phyloP scores from a whole-genome alignment of 1,140 invertebrate genomes.

The Dreissena polymorpha region DNA sequence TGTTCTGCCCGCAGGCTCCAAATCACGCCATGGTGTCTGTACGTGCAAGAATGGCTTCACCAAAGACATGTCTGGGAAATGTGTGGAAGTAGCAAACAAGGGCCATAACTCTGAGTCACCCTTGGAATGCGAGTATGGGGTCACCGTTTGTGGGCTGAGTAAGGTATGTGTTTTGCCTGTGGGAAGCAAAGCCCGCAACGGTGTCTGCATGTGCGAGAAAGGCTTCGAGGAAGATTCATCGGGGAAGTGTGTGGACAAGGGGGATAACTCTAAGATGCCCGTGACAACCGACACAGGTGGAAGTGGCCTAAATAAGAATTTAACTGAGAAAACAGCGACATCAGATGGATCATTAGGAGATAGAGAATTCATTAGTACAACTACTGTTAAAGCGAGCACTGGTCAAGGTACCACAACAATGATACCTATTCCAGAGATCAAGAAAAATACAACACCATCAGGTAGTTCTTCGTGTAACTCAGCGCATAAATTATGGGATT shows the following conservation, averaged over 20 bases:
- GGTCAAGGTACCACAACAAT: too few relatives aligned
- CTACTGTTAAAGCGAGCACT: too few relatives aligned
- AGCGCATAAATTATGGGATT: too few relatives aligned
- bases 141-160: constrained; percentile 37
- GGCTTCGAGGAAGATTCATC: constrained; percentile 39
- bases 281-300: too few relatives aligned
- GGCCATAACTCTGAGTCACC: constrained; percentile 4
- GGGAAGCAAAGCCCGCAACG: constrained; percentile 29
- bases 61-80: constrained; percentile 35
- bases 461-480: too few relatives aligned
- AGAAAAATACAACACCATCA: too few relatives aligned
- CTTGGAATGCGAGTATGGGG: constrained; percentile 21
- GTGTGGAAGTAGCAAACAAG: constrained; percentile 17
- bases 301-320: too few relatives aligned
- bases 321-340: too few relatives aligned
- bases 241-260: constrained; percentile 41
- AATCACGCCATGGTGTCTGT: constrained; percentile 53
- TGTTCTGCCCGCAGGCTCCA: constrained; percentile 2
- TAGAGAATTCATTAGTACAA: too few relatives aligned
- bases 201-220: constrained; percentile 55
- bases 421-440: too few relatives aligned
- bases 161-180: constrained; percentile 33
- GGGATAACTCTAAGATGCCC: not conserved
- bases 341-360: too few relatives aligned
- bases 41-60: constrained; percentile 49